Conservation (phyloP, 2,888 invertebrate species). For the Perithous albicinctus region DNA sequence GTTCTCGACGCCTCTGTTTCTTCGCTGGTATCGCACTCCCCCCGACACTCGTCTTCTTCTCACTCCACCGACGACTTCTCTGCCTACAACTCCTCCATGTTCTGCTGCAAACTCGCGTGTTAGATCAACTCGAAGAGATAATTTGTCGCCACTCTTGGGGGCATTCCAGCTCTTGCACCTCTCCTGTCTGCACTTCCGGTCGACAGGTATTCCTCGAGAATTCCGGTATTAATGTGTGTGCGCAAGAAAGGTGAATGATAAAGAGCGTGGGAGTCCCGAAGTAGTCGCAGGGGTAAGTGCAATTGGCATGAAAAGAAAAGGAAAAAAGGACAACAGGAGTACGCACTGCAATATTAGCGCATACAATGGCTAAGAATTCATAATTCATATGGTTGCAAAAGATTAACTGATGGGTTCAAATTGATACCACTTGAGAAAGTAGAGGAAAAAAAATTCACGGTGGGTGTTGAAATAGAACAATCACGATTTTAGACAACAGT, state of each 20-base stretch:
- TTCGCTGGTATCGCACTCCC: slow-evolving; percentile 4
- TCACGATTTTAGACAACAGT: not conserved
- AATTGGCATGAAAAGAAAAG: slow-evolving; percentile 13
- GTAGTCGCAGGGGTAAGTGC: slow-evolving; percentile 2
- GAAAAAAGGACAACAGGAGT: slow-evolving; percentile 15
- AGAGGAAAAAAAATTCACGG: not conserved
- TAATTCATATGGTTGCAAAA: slow-evolving; percentile 39
- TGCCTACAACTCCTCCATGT: not conserved
- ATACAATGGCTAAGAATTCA: slow-evolving; percentile 54
- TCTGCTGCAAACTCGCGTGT: slow-evolving; percentile 51
- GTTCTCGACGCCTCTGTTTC: not conserved
- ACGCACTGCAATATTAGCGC: slow-evolving; percentile 12
- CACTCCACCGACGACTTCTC: not conserved
- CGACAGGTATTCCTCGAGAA: slow-evolving; percentile 55
- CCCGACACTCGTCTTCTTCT: slow-evolving; percentile 28
- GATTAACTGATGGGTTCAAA: slow-evolving; percentile 41
- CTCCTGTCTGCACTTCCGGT: slow-evolving; percentile 63
- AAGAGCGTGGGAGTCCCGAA: slow-evolving; percentile 58
- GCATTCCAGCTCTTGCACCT: slow-evolving; percentile 43
- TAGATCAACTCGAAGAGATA: slow-evolving; percentile 62
- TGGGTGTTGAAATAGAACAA: not conserved
- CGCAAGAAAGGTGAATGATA: slow-evolving; percentile 53
- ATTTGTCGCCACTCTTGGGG: slow-evolving; percentile 57
- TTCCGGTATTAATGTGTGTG: not conserved
- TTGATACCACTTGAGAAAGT: slow-evolving; percentile 16